Conservation (phyloP, 2,888 invertebrate species). For the Chrysomela aeneicollis region DNA sequence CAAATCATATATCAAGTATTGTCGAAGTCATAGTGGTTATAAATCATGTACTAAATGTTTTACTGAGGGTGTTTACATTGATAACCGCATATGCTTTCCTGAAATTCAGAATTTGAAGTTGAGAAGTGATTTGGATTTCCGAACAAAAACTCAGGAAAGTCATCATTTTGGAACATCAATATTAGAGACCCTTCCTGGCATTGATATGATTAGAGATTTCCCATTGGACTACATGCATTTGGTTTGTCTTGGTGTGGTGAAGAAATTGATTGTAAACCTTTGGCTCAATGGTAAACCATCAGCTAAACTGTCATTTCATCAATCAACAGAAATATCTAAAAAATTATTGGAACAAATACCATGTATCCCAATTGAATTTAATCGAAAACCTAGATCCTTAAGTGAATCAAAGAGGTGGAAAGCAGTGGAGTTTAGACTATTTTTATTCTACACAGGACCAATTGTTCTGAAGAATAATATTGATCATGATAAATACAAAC, state of each 20-base stretch:
- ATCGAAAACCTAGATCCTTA: constrained; percentile 1
- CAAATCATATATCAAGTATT: constrained; percentile 31
- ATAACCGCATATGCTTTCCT: constrained; percentile 36
- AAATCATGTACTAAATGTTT: constrained; percentile 35
- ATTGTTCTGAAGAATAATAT: neutral
- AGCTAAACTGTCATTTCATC: neutral
- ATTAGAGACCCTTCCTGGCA: constrained; percentile 36
- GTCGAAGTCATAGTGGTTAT: constrained; percentile 33
- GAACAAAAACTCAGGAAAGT: constrained; percentile 28
- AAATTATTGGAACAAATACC: neutral
- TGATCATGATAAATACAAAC: constrained; percentile 4
- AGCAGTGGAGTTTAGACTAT: no score
- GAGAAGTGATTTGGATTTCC: constrained; percentile 25
- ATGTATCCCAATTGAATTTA: neutral
- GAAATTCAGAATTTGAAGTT: constrained; percentile 24
- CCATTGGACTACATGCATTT: constrained; percentile 41
- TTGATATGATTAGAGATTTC: constrained; percentile 42
- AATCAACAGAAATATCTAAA: neutral
- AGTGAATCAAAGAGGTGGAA: neutral
- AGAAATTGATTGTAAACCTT: constrained; percentile 22
- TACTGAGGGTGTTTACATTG: no score
- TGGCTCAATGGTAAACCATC: constrained; percentile 22
- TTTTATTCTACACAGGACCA: no score
- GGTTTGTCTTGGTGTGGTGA: constrained; percentile 32
- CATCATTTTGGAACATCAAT: constrained; percentile 36